These are phyloP conservation scores for Battus philenor DNA, from an alignment of 1,140 invertebrate species.

Conservation along the genomic window DNA sequence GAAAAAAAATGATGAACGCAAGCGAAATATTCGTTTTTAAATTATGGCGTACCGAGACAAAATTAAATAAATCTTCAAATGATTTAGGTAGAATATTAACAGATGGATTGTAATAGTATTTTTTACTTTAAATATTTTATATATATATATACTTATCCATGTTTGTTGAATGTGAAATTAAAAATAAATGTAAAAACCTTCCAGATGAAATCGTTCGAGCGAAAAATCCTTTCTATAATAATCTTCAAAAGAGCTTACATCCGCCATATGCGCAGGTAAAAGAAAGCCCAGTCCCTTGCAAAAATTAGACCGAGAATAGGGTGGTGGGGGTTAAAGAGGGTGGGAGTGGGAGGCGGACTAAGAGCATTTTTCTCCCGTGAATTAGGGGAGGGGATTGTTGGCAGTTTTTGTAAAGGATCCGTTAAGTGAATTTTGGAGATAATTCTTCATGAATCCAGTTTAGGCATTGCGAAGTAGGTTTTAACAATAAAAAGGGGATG, in stretches of 20 bases:
- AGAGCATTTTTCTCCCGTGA: slow-evolving; percentile 45
- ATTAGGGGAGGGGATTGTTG: slow-evolving; percentile 40
- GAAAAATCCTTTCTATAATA: slow-evolving; percentile 28
- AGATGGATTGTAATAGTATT: no score
- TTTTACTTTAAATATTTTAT: no score
- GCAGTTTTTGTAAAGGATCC: slow-evolving; percentile 43
- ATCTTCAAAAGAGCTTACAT: slow-evolving; percentile 46
- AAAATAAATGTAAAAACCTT: slow-evolving; percentile 14
- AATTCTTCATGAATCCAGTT: slow-evolving; percentile 30
- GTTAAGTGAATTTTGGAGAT: slow-evolving; percentile 53
- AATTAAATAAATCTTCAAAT: no score
- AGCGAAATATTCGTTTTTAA: no score
- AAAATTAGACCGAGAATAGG: slow-evolving; percentile 44
- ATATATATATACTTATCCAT: no score
- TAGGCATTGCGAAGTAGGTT: no score
- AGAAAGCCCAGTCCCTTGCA: slow-evolving; percentile 53
- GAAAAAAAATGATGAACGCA: neutral
- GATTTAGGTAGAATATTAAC: no score
- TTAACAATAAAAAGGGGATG: no score
- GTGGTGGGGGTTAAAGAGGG: slow-evolving; percentile 3
- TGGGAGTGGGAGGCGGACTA: slow-evolving; percentile 21
- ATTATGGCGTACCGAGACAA: no score
- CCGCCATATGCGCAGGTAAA: slow-evolving; percentile 41
- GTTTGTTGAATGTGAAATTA: slow-evolving; percentile 5
- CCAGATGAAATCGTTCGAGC: slow-evolving; percentile 22